phyloP scores from a whole-genome alignment of 2,888 invertebrate genomes.

The Odiellus spinosus region DNA sequence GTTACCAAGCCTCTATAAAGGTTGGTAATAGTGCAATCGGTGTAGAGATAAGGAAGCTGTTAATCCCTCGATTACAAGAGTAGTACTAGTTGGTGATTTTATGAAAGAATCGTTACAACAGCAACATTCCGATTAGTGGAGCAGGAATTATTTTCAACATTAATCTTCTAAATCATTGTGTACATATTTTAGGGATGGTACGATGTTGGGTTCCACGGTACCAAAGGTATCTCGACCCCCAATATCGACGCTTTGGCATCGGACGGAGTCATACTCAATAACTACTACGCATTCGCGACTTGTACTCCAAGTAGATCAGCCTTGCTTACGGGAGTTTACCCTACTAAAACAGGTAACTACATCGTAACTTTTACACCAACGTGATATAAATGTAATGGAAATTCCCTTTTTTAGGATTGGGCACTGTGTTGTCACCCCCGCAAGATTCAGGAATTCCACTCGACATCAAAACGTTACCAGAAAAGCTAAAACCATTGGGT shows the following conservation, averaged over 20 bases:
- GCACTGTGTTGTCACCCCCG: constrained; percentile 49
- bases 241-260: constrained; percentile 78
- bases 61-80: too few relatives aligned
- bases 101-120: neutral
- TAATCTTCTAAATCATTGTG: too few relatives aligned
- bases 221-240: constrained; percentile 70
- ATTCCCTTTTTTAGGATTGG: constrained; percentile 17
- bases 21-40: too few relatives aligned
- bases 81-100: too few relatives aligned
- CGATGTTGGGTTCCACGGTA: constrained; percentile 80
- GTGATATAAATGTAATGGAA: too few relatives aligned
- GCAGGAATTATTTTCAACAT: too few relatives aligned
- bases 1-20: too few relatives aligned
- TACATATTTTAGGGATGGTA: constrained; percentile 56
- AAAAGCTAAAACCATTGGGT: constrained; percentile 61
- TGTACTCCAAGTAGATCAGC: constrained; percentile 80
- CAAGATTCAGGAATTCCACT: constrained; percentile 69
- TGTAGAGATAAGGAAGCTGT: too few relatives aligned
- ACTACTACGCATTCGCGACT: constrained; percentile 71
- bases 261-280: constrained; percentile 62
- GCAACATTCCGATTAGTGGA: too few relatives aligned
- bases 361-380: too few relatives aligned
- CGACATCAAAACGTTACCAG: constrained; percentile 58
- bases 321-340: constrained; percentile 76
- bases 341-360: constrained; percentile 67